Evolutionary conservation across 2,797 vertebrate genomes (phyloP).

Genomic region (Eurystomus glaucurus): DNA sequence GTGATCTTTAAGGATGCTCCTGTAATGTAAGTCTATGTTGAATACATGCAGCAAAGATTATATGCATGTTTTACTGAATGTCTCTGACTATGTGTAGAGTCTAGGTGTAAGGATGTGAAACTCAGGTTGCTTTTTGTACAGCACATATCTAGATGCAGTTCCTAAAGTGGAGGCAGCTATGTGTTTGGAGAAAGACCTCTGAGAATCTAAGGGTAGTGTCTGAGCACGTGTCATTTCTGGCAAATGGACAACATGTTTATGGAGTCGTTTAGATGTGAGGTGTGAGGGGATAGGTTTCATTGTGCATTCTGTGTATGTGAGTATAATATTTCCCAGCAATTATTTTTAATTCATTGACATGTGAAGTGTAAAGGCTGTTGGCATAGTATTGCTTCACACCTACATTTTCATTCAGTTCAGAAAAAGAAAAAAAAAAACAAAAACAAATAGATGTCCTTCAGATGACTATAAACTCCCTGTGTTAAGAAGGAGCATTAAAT

Average conservation of each 20-base stretch:
- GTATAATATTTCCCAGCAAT: background rate
- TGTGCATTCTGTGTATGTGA: fast-evolving
- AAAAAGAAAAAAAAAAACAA: background rate
- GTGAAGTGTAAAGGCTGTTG: background rate
- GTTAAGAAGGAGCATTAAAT: background rate
- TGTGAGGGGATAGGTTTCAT: fast-evolving
- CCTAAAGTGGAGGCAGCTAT: background rate
- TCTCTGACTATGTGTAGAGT: fast-evolving
- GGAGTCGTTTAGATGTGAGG: background rate
- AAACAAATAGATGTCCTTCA: conserved; percentile 2
- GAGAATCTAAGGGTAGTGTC: background rate
- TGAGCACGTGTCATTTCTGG: background rate
- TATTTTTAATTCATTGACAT: conserved; percentile 16
- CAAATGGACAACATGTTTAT: background rate
- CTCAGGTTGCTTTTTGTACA: background rate
- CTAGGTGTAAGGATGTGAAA: background rate
- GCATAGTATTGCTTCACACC: background rate
- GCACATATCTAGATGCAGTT: background rate
- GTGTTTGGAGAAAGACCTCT: background rate
- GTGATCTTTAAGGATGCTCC: fast-evolving
- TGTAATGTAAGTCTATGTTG: fast-evolving
- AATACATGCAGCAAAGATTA: fast-evolving
- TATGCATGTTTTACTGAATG: background rate
- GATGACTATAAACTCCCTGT: conserved; percentile 30
- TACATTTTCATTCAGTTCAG: background rate